Evolutionary conservation across 2,888 invertebrate species (phyloP), one percentile per base, ranked within the genome.

Genomic region (Sminthurides aquaticus): DNA sequence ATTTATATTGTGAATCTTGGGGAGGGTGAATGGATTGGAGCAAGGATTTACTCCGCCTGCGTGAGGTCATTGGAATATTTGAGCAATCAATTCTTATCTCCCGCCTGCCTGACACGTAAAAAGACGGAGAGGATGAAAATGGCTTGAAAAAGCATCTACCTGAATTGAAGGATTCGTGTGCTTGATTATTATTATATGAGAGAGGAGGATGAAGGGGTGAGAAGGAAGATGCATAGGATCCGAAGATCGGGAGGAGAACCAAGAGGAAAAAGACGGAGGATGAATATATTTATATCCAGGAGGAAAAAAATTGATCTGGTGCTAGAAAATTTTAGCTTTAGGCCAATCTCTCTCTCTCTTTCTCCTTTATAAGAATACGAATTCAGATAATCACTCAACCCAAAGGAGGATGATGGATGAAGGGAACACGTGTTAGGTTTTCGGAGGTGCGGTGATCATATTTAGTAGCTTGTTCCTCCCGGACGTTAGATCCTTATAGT

Each of bases 61-160:
- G 57, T 62, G 62, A 57, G 62, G 49, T 62, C 62, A 62, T 62
- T 62, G 62, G 56, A 62, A 62, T 62, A 62, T 57, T 62, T 49
- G 57, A 62, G 49, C 29, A 57, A 62, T 62, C 62, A 62, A 62
- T 57, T 62, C 62, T 57, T 29, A 56, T 24, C 57, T 48, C 24
- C 24, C 43, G 20, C 15, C n/a, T n/a, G n/a, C n/a, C n/a, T n/a
- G n/a, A n/a, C n/a, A n/a, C n/a, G n/a, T n/a, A n/a, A n/a, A n/a
- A n/a, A n/a, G n/a, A n/a, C n/a, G n/a, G n/a, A n/a, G n/a, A n/a
- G n/a, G n/a, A n/a, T n/a, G n/a, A n/a, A n/a, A n/a, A n/a, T n/a
- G n/a, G n/a, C n/a, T n/a, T n/a, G n/a, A n/a, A n/a, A n/a, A n/a
- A n/a, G n/a, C n/a, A n/a, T n/a, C n/a, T n/a, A n/a, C n/a, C n/a